These are phyloP conservation scores for Agrochola lota DNA, from an alignment of 2,888 invertebrate genomes.

Conservation along the genomic window DNA sequence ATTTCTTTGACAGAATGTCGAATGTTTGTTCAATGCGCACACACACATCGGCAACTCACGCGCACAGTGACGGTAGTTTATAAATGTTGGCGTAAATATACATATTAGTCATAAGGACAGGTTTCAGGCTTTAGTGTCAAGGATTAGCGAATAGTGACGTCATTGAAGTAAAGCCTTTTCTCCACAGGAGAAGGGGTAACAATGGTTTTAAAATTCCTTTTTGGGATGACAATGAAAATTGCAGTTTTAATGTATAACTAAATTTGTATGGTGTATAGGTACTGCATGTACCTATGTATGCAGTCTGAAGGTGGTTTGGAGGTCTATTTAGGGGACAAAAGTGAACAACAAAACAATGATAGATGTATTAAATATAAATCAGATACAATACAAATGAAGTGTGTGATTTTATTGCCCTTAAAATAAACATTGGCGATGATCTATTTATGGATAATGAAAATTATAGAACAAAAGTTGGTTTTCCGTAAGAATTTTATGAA, in stretches of 20 bases:
- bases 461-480: neutral
- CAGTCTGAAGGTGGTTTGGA: slow-evolving; percentile 34
- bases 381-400: neutral
- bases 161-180: slow-evolving; percentile 41
- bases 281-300: neutral
- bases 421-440: neutral
- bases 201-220: slow-evolving; percentile 1
- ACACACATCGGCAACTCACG: slow-evolving; percentile 26
- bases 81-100: slow-evolving; percentile 53
- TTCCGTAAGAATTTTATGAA: neutral
- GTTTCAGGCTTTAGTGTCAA: slow-evolving; percentile 65
- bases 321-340: slow-evolving; percentile 16
- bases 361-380: slow-evolving; percentile 8
- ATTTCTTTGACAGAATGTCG: slow-evolving; percentile 55
- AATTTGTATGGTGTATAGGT: neutral
- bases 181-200: neutral
- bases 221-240: slow-evolving; percentile 9
- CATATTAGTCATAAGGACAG: slow-evolving; percentile 63
- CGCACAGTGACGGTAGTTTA: slow-evolving; percentile 24
- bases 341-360: neutral
- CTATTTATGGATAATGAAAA: too few species aligned
- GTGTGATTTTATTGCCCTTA: neutral
- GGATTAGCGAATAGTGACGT: slow-evolving; percentile 54
- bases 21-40: slow-evolving; percentile 61
- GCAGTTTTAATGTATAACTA: neutral